phyloP scores from a whole-genome alignment of 2,797 vertebrate genomes.

The Scarus forsteni region DNA sequence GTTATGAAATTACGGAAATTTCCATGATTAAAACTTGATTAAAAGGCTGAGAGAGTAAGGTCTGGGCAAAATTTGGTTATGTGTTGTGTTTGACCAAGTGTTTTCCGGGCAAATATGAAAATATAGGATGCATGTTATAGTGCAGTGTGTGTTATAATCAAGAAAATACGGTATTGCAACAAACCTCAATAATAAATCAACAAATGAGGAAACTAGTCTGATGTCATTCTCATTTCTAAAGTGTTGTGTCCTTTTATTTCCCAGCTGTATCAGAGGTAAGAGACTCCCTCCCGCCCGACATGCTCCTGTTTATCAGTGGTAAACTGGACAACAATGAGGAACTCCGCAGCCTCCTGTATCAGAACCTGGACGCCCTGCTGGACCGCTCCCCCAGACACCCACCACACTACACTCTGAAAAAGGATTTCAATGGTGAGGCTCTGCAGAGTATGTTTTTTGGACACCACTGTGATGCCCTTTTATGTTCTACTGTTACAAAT shows the following conservation, averaged over 20 bases:
- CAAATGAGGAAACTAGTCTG: background rate
- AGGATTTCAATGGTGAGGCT: slow-evolving; percentile 87
- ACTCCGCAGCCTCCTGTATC: slow-evolving; percentile 52
- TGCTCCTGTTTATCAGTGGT: slow-evolving; percentile 83
- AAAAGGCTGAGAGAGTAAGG: too few species aligned
- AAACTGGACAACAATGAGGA: slow-evolving; percentile 34
- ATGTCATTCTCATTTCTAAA: background rate
- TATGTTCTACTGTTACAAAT: background rate
- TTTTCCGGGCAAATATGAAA: too few species aligned
- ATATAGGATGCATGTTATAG: too few species aligned
- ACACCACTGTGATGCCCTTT: background rate
- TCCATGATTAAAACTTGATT: too few species aligned
- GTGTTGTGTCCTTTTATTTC: background rate
- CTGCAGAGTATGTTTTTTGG: background rate
- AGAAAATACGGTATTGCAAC: too few species aligned
- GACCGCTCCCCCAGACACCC: slow-evolving; percentile 51
- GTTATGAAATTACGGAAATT: too few species aligned
- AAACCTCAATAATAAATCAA: too few species aligned
- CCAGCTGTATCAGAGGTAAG: slow-evolving; percentile 85
- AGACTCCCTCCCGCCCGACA: slow-evolving; percentile 76
- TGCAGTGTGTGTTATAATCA: too few species aligned
- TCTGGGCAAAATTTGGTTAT: too few species aligned
- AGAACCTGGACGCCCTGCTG: slow-evolving; percentile 82
- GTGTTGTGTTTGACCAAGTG: too few species aligned
- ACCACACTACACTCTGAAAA: slow-evolving; percentile 55